Percentiles rank a stretch among this genome's conserved stretches.
Conservation (phyloP, 2,888 invertebrate genomes). For the Phyllotreta cruciferae region DNA sequence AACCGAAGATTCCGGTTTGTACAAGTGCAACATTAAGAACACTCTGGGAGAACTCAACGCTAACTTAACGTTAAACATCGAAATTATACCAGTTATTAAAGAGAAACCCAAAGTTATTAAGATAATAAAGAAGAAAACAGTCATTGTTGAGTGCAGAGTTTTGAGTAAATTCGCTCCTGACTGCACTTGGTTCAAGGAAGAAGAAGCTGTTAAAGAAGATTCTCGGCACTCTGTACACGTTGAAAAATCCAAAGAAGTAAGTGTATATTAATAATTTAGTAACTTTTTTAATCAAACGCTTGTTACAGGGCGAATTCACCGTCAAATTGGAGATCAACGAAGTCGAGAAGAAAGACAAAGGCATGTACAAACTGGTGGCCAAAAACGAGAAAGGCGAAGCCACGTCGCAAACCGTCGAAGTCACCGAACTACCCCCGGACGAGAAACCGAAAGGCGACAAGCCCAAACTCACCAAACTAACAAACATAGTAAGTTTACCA, state of each 20-base stretch:
- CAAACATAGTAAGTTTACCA: conserved; percentile 70
- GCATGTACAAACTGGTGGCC: conserved; percentile 87
- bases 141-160: conserved; percentile 92
- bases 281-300: conserved; percentile 8
- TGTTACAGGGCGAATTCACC: conserved; percentile 81
- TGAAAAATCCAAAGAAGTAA: conserved; percentile 79
- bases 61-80: conserved; percentile 96
- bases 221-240: conserved; percentile 77
- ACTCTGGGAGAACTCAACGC: conserved; percentile 95
- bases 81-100: conserved; percentile 94
- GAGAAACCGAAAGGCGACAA: conserved; percentile 79
- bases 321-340: conserved; percentile 90
- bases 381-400: conserved; percentile 94
- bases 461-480: conserved; percentile 80
- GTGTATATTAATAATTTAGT: not conserved
- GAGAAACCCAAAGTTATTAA: conserved; percentile 92
- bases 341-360: conserved; percentile 81
- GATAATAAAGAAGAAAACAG: conserved; percentile 89
- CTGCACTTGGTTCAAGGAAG: conserved; percentile 93
- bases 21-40: conserved; percentile 98
- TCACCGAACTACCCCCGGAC: conserved; percentile 80
- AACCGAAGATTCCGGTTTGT: conserved; percentile 94
- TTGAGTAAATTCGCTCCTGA: conserved; percentile 92
- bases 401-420: conserved; percentile 85
- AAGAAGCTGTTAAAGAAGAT: conserved; percentile 78